Conservation (phyloP, 2,797 vertebrate genomes). For the Ctenochaetus hawaiiensis region DNA sequence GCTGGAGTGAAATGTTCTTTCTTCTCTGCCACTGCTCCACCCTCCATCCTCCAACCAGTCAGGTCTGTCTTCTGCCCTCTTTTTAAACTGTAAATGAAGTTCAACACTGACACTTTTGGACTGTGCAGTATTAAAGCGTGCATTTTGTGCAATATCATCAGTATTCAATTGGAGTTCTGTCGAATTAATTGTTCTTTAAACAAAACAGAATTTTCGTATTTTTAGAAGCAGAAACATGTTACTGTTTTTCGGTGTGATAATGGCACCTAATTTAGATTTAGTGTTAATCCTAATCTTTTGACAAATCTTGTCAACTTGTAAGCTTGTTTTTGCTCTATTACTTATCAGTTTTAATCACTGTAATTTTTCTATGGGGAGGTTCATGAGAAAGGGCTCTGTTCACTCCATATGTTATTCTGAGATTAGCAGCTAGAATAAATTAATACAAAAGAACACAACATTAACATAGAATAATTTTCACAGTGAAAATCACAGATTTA, state of each 20-base stretch:
- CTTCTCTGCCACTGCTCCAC: constrained; percentile 7
- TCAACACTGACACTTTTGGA: background rate
- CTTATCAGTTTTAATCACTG: background rate
- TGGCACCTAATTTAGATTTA: too few species aligned
- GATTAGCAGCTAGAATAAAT: background rate
- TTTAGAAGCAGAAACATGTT: too few species aligned
- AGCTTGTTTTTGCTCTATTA: too few species aligned
- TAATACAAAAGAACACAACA: background rate
- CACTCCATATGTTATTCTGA: too few species aligned
- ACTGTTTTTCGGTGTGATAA: too few species aligned
- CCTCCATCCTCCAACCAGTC: background rate
- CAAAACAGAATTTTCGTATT: background rate
- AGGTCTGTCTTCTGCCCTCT: background rate
- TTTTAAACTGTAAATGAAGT: background rate
- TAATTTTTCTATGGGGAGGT: background rate
- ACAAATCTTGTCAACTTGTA: too few species aligned
- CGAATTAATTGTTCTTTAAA: background rate
- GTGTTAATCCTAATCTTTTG: too few species aligned
- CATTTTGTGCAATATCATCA: background rate
- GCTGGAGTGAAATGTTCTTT: constrained; percentile 53
- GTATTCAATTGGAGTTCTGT: background rate
- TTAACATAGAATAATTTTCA: background rate
- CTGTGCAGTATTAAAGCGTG: background rate
- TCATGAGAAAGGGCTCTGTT: too few species aligned
- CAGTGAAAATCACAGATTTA: background rate